These are phyloP conservation scores for Tanytarsus gracilentus DNA, from an alignment of 2,888 invertebrate genomes.

Conservation along the genomic window DNA sequence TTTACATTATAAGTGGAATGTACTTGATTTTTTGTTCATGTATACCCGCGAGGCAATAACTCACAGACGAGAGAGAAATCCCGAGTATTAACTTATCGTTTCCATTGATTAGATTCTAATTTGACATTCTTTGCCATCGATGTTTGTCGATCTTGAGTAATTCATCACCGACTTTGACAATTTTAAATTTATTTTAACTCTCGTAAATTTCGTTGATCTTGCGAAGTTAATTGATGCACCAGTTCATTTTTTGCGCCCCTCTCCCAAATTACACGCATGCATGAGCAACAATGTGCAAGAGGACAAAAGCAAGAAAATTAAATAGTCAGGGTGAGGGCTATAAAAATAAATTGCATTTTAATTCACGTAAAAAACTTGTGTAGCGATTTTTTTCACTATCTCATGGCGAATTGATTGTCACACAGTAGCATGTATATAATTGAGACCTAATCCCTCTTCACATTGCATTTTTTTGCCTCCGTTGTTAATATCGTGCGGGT, in stretches of 20 bases:
- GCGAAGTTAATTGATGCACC: conserved; percentile 17
- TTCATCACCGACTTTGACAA: neutral
- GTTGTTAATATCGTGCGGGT: neutral
- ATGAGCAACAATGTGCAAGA: neutral
- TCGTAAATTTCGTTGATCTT: neutral
- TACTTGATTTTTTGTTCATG: too few relatives aligned
- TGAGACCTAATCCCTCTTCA: neutral
- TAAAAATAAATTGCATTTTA: conserved; percentile 28
- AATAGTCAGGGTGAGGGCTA: conserved; percentile 10
- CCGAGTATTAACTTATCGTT: conserved; percentile 9
- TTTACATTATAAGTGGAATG: too few relatives aligned
- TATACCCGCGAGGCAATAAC: too few relatives aligned
- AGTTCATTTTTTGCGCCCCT: conserved; percentile 14
- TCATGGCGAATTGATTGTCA: conserved; percentile 23
- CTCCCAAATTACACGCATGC: conserved; percentile 20
- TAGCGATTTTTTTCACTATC: conserved; percentile 10
- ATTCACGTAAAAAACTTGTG: conserved; percentile 10
- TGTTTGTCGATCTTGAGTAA: neutral
- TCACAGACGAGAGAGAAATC: too few relatives aligned
- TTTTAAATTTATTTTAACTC: too few relatives aligned
- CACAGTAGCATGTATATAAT: neutral
- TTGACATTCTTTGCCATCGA: neutral
- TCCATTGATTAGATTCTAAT: conserved; percentile 2
- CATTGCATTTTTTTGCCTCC: neutral
- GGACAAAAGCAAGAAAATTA: neutral